These are phyloP conservation scores for Vulpes ferrilata DNA, from an alignment of 2,113 vertebrate genomes.

Conservation along the genomic window DNA sequence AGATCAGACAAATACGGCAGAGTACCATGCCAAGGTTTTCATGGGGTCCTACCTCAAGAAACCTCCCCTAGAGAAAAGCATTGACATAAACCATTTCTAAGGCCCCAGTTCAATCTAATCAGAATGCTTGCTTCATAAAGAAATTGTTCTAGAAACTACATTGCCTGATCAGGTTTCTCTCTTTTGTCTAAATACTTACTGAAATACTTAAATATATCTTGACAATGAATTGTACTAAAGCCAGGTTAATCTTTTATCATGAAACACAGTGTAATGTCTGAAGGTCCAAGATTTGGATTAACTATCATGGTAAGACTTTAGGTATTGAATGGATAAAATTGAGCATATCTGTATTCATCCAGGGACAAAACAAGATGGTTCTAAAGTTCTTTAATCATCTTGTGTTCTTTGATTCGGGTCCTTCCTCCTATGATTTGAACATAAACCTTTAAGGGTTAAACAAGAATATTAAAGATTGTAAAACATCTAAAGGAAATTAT, in stretches of 20 bases:
- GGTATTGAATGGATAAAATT: not conserved
- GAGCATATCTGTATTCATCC: not conserved
- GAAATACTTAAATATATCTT: not conserved
- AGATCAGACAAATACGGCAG: not conserved
- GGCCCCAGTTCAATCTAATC: not conserved
- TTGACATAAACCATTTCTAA: not conserved
- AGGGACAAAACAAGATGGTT: not conserved
- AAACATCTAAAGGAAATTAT: not conserved
- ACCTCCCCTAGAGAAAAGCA: not conserved
- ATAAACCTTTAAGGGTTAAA: not conserved
- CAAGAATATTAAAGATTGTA: not conserved
- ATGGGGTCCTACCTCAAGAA: not conserved
- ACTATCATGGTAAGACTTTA: not conserved
- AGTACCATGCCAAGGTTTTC: not conserved
- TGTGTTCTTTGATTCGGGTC: not conserved
- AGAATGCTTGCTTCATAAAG: not conserved
- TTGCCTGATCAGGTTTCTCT: not conserved
- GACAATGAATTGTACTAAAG: not conserved
- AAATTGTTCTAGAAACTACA: constrained; percentile 17
- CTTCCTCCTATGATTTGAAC: not conserved
- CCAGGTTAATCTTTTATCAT: not conserved
- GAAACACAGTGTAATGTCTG: not conserved
- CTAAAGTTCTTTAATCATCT: not conserved
- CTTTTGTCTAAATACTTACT: not conserved
- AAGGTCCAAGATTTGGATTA: not conserved